phyloP scores from a whole-genome alignment of 2,113 vertebrate species.

The Coptodon bakossiorum region DNA sequence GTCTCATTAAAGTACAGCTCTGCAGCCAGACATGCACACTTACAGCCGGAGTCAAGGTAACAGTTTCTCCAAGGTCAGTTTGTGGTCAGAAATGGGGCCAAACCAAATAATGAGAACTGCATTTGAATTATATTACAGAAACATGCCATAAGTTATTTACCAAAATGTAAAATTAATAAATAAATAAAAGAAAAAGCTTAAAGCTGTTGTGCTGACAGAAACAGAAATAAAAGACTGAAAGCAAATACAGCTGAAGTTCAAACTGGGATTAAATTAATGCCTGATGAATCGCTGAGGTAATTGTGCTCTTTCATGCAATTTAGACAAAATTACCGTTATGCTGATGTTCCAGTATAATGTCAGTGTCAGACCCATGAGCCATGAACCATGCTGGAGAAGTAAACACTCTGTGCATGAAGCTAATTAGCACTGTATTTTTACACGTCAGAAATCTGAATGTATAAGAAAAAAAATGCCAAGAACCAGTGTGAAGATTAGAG shows the following conservation, averaged over 20 bases:
- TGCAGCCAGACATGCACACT: background rate
- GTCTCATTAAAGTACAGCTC: conserved; percentile 11
- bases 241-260: background rate
- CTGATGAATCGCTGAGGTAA: background rate
- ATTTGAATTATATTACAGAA: background rate
- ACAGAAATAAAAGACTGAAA: background rate
- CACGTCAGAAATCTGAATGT: background rate
- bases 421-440: background rate
- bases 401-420: background rate
- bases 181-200: background rate
- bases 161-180: background rate
- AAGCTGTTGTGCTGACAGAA: background rate
- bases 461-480: background rate
- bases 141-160: background rate
- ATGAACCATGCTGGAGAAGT: background rate
- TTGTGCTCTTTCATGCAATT: background rate
- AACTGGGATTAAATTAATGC: background rate
- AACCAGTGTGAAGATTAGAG: background rate
- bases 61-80: background rate
- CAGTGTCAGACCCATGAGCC: background rate
- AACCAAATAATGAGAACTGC: background rate
- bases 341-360: background rate
- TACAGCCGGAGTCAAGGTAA: background rate
- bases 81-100: background rate
- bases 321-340: background rate